Conservation (phyloP, 2,797 vertebrate genomes). For the Gallinago stenura region DNA sequence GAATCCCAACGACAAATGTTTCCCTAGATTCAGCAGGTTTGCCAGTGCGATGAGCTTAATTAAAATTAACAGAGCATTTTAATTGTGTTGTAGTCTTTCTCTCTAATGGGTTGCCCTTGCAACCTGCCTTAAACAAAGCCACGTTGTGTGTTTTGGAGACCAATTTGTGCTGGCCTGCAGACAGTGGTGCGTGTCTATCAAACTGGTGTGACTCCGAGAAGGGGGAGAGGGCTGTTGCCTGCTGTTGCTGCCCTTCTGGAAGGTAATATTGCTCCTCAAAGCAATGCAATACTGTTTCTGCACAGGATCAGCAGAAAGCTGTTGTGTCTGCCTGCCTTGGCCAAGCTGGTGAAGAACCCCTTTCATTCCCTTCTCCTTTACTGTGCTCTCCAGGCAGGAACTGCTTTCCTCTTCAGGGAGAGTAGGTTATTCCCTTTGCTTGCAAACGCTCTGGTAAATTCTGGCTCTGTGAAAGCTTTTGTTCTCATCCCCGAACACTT, state of each 20-base stretch:
- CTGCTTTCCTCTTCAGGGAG: background rate
- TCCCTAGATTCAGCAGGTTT: background rate
- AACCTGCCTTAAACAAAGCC: conserved; percentile 3
- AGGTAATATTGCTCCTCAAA: background rate
- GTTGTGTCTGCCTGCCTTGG: background rate
- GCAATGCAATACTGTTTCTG: background rate
- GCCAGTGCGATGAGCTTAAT: background rate
- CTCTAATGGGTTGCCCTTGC: conserved; percentile 10
- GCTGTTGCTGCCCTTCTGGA: background rate
- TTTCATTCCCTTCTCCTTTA: background rate
- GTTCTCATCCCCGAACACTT: background rate
- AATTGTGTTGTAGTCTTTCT: background rate
- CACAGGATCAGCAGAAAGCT: background rate
- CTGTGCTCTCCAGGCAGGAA: background rate
- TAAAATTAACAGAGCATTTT: conserved; percentile 45
- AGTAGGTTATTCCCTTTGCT: background rate
- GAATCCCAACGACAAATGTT: background rate
- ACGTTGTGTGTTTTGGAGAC: background rate
- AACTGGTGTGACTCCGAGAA: background rate
- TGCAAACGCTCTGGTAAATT: background rate
- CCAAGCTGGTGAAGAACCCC: background rate
- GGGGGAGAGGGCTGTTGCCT: background rate
- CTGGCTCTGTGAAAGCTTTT: background rate
- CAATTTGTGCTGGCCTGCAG: background rate
- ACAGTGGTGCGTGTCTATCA: background rate